A percentile compares a stretch with the other conserved stretches of the same genome.
Conservation (phyloP, 1,140 invertebrate species). For the Drosophila tristis region DNA sequence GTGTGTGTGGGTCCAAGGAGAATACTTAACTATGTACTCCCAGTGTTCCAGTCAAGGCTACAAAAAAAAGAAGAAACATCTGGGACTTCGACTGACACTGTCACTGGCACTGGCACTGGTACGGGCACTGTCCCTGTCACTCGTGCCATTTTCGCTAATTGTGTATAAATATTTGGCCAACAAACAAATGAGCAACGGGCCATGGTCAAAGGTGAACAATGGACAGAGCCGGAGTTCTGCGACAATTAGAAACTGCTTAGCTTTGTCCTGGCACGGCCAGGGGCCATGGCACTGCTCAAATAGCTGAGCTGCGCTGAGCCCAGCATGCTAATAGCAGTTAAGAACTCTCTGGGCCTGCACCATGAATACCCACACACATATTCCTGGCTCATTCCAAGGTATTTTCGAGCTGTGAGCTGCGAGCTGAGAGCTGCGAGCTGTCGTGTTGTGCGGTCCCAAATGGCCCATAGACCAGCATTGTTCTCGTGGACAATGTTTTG, state of each 20-base stretch:
- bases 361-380: slow-evolving; percentile 4
- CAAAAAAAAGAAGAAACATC: too few relatives aligned
- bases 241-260: slow-evolving; percentile 80
- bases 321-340: slow-evolving; percentile 81
- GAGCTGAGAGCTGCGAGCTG: slow-evolving; percentile 4
- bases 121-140: slow-evolving; percentile 17
- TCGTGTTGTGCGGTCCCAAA: slow-evolving; percentile 66
- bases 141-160: slow-evolving; percentile 80
- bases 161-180: slow-evolving; percentile 76
- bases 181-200: slow-evolving; percentile 10
- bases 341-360: slow-evolving; percentile 34
- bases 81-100: slow-evolving; percentile 23
- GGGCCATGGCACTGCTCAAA: slow-evolving; percentile 1
- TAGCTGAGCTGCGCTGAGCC: background rate
- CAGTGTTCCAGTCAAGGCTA: background rate
- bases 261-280: slow-evolving; percentile 35
- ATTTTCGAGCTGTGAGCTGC: slow-evolving; percentile 37
- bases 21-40: too few relatives aligned
- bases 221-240: slow-evolving; percentile 15
- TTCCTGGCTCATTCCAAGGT: slow-evolving; percentile 78
- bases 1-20: slow-evolving; percentile 1
- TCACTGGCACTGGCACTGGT: slow-evolving; percentile 31
- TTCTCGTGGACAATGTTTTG: slow-evolving; percentile 76
- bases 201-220: background rate
- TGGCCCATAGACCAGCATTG: slow-evolving; percentile 55